Evolutionary conservation across 2,113 vertebrate genomes (phyloP), one percentile per base, ranked within the genome.

Genomic region (Macaca nemestrina): DNA sequence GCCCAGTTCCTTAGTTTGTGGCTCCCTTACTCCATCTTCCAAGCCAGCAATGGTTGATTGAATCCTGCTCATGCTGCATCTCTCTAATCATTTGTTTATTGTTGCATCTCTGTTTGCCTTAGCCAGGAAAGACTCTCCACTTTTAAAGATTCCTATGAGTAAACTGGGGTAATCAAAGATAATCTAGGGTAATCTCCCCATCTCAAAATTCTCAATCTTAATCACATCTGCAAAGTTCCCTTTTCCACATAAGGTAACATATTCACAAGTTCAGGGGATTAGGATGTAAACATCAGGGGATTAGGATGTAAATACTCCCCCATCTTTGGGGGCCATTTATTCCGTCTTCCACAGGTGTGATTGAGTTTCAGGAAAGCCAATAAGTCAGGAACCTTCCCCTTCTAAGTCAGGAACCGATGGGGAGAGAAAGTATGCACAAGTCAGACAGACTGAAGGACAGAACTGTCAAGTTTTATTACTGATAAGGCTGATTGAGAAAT

Each of bases 161-260:
- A 87, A 55, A 82, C 1, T 52, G 32, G 38, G 3, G 27, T 72
- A 40, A 61, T 78, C 67, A 50, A 75, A 64, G 9, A 16, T n/a
- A 67, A 81, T n/a, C 52, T 30, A 64, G 43, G 7, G 73, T n/a
- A 75, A 57, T 81, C 72, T 88, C 38, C 23, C 30, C 64, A 80
- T 80, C 55, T 95, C 86, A 78, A 88, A 32, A 73, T 93, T 79
- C 70, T 96, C 95, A 43, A 59, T 8, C 8, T 48, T 79, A 83
- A 67, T 72, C 83, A 72, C 23, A 38, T 55, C 38, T 18, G 4
- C 1, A 5, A 73, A 85, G 16, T 80, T 12, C 23, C 12, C 38
- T 93, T 88, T 88, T 57, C 43, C 40, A 61, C 1, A 18, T 8
- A 68, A 73, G 8, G 30, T 52, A 67, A 75, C 45, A 25, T 23